Base-by-base conservation (phyloP, 2,888 invertebrate species). In the Polymixis lichenea region DNA sequence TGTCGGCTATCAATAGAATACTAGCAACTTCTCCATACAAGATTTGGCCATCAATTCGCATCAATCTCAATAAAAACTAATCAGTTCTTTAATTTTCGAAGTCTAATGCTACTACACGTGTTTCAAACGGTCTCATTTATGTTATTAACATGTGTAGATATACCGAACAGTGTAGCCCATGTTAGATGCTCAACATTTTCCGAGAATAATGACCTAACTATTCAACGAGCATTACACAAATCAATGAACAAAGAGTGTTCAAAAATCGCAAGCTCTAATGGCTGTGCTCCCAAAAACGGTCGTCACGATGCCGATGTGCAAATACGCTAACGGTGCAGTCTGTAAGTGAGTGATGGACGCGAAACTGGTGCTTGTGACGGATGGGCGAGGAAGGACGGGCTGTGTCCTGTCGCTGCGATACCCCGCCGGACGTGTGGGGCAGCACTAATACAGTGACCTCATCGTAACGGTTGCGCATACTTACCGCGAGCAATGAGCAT, bases 311-410 rank as follows among this genome's bases (percentile, higher is more conserved):
- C 91, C 91, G 77, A 91, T 89, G 90, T 89, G 92, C 92, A 93
- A 94, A 94, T 93, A 92, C 84, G 78, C 75, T 94, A 94, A 94
- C 95, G 93, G 94, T 91, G 91, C 80, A 75, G 79, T 83, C 75
- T 73, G 28, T 61, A 86, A 83, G 86, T 86, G 87, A 85, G 85
- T 88, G 87, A 89, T 89, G 89, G 62, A 64, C 56, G 70, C 61
- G 51, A 77, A 67, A 75, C 79, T 76, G 64, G 77, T 71, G 84
- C 79, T 74, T 55, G 77, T 73, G 83, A 86, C 90, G 89, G 87
- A 87, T 86, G 85, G 86, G 83, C 72, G 86, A 89, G 88, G 87
- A 89, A 89, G 89, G 88, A 89, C 86, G 83, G 75, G 77, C 78
- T 61, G 72, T 79, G 86, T 86, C 79, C 80, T 86, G 86, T 77